Evolutionary conservation across 2,113 vertebrate species (phyloP).

Genomic region (Corapipo altera): DNA sequence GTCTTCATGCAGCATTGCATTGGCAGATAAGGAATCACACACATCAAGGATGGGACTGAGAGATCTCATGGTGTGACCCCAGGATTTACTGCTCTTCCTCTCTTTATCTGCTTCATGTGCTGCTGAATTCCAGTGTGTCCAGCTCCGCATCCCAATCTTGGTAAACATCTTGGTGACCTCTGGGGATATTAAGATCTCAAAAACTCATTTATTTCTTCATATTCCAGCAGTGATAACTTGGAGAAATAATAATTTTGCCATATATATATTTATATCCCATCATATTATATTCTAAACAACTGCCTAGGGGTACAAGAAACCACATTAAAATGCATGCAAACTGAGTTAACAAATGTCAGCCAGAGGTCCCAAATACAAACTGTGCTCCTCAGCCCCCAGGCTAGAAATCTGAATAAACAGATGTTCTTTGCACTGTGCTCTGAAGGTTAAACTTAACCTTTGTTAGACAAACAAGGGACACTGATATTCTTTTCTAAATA

Average conservation of each 20-base stretch:
- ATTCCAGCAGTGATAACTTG: neutral
- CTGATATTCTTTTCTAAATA: neutral
- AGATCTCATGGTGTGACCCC: neutral
- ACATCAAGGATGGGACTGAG: accelerated
- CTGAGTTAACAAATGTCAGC: constrained; percentile 23
- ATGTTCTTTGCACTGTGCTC: constrained; percentile 20
- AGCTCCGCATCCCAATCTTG: neutral
- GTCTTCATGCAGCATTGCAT: neutral
- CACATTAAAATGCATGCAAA: constrained; percentile 16
- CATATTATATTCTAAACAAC: neutral
- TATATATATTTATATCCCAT: neutral
- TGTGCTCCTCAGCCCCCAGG: neutral
- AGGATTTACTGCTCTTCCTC: neutral
- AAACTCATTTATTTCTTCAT: neutral
- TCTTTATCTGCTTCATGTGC: neutral
- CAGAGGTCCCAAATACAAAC: neutral
- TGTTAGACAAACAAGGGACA: neutral
- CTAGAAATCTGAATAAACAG: constrained; percentile 31
- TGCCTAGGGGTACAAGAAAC: neutral
- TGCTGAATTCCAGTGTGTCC: neutral
- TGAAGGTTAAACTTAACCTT: constrained; percentile 41
- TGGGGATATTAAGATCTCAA: neutral
- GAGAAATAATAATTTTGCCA: neutral
- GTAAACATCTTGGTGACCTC: neutral
- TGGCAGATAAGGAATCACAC: neutral